A percentile compares a stretch with the other conserved stretches of the same genome.
Evolutionary conservation across 2,797 vertebrate species (phyloP).

Genomic region (Garrulus glandarius): DNA sequence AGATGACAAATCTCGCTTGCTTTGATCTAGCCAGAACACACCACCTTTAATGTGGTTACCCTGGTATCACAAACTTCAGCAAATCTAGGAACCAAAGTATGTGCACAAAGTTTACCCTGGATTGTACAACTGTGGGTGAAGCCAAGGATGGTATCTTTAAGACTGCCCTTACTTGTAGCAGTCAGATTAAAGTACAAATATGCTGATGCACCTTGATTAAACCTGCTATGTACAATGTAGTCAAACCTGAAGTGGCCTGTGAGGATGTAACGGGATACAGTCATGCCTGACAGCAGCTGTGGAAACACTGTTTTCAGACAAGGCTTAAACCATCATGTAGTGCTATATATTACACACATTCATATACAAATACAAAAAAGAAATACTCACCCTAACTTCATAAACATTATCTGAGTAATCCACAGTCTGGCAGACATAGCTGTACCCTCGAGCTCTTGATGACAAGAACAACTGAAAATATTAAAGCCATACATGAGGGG

Average conservation of each 20-base stretch:
- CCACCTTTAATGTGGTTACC: neutral
- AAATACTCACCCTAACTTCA: conserved; percentile 94
- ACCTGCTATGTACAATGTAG: neutral
- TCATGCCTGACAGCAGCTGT: neutral
- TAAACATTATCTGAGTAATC: conserved; percentile 96
- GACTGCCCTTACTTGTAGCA: neutral
- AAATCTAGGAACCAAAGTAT: neutral
- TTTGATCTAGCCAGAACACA: neutral
- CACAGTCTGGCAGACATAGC: conserved; percentile 95
- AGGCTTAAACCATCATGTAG: neutral
- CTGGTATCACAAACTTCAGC: neutral
- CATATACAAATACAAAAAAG: neutral
- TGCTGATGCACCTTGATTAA: neutral
- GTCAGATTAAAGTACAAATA: neutral
- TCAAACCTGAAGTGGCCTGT: neutral
- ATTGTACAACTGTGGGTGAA: neutral
- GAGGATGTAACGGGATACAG: neutral
- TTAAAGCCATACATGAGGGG: conserved; percentile 1
- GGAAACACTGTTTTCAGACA: neutral
- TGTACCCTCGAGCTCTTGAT: conserved; percentile 91
- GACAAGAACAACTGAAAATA: conserved; percentile 89
- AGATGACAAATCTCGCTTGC: neutral
- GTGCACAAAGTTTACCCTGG: neutral
- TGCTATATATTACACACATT: neutral
- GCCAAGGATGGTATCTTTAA: neutral